phyloP scores from a whole-genome alignment of 2,888 invertebrate species.

The Exephanes ischioxanthus region DNA sequence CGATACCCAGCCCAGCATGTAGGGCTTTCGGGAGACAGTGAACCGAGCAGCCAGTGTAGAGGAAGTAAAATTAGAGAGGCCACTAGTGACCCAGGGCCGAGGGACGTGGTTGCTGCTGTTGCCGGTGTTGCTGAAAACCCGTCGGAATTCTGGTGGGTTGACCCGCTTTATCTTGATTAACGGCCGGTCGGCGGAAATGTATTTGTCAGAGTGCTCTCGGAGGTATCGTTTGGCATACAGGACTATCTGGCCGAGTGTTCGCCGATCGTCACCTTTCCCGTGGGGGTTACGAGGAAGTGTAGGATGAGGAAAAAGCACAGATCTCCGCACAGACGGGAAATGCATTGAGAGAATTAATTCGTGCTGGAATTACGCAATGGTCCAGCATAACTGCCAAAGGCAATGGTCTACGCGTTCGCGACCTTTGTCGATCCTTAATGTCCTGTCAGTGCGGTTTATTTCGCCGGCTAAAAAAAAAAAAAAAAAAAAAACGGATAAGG shows the following conservation, averaged over 20 bases:
- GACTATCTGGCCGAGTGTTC: slow-evolving; percentile 64
- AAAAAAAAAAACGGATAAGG: background rate
- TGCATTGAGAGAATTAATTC: slow-evolving; percentile 52
- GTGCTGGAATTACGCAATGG: slow-evolving; percentile 41
- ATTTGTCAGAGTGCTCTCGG: slow-evolving; percentile 66
- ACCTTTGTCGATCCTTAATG: slow-evolving; percentile 46
- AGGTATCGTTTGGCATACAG: slow-evolving; percentile 53
- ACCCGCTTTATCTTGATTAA: slow-evolving; percentile 69
- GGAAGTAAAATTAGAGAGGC: slow-evolving; percentile 40
- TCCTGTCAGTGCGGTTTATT: slow-evolving; percentile 26
- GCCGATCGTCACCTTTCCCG: slow-evolving; percentile 45
- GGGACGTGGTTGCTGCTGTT: slow-evolving; percentile 26
- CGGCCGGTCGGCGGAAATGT: slow-evolving; percentile 64
- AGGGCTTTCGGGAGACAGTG: slow-evolving; percentile 24
- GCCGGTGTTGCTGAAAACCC: slow-evolving; percentile 13
- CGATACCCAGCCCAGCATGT: slow-evolving; percentile 1
- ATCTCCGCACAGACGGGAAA: slow-evolving; percentile 21
- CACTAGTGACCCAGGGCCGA: slow-evolving; percentile 23
- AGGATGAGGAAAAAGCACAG: slow-evolving; percentile 43
- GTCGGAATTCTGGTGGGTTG: slow-evolving; percentile 48
- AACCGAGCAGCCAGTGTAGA: background rate
- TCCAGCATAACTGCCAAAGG: background rate
- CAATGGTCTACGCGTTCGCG: slow-evolving; percentile 38
- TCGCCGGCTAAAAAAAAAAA: background rate
- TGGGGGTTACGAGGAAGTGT: background rate